Evolutionary conservation across 1,140 invertebrate species (phyloP).

Genomic region (Saxidomus purpurata): DNA sequence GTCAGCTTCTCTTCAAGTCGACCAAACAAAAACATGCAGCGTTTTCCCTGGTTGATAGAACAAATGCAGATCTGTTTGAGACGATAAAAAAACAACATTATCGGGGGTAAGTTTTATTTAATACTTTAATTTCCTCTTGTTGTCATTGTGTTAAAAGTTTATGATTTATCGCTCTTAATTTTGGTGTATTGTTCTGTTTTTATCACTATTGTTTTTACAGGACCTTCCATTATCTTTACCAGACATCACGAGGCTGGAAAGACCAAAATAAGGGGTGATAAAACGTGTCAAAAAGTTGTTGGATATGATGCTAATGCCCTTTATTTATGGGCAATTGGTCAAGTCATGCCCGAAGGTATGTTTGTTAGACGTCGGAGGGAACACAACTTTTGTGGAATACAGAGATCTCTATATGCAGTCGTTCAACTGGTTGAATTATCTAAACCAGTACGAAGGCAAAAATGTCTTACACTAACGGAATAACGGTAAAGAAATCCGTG

Average conservation of each 20-base stretch:
- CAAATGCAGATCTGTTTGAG: constrained; percentile 61
- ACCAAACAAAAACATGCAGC: neutral
- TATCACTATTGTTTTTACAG: too few relatives aligned
- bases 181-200: too few relatives aligned
- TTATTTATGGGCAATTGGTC: constrained; percentile 66
- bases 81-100: constrained; percentile 41
- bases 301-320: constrained; percentile 70
- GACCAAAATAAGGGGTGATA: constrained; percentile 42
- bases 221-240: constrained; percentile 63
- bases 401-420: constrained; percentile 43
- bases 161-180: too few relatives aligned
- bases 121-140: too few relatives aligned
- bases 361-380: constrained; percentile 42
- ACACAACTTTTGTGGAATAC: constrained; percentile 28
- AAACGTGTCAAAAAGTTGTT: constrained; percentile 41
- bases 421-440: constrained; percentile 57
- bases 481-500: neutral
- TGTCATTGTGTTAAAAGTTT: too few relatives aligned
- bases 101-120: too few relatives aligned
- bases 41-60: constrained; percentile 60
- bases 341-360: constrained; percentile 66
- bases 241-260: constrained; percentile 32
- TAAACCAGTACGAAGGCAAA: neutral
- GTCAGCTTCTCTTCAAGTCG: constrained; percentile 66
- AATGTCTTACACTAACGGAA: constrained; percentile 30